phyloP scores from a whole-genome alignment of 2,113 vertebrate genomes.

The Poeciliopsis retropinna region DNA sequence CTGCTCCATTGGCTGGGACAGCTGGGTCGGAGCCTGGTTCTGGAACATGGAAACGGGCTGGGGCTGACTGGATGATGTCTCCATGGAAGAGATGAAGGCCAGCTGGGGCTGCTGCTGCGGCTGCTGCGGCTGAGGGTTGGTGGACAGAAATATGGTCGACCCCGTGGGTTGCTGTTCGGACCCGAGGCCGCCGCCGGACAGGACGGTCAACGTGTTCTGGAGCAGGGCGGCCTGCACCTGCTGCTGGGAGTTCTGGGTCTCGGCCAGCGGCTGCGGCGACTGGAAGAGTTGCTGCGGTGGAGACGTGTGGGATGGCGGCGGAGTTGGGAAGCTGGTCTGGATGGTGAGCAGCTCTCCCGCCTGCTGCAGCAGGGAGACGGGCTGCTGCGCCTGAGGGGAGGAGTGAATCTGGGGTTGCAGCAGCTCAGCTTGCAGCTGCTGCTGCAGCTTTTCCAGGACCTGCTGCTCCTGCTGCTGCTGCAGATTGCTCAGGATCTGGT shows the following conservation, averaged over 20 bases:
- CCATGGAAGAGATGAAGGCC: conserved; percentile 88
- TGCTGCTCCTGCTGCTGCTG: conserved; percentile 76
- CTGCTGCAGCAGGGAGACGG: conserved; percentile 89
- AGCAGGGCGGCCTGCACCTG: conserved; percentile 91
- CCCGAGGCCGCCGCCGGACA: conserved; percentile 84
- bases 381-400: conserved; percentile 73
- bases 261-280: conserved; percentile 72
- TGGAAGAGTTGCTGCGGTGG: conserved; percentile 85
- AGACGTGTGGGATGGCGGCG: conserved; percentile 84
- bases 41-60: conserved; percentile 80
- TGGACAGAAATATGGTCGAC: conserved; percentile 87
- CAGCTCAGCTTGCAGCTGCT: conserved; percentile 85
- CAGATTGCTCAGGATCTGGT: conserved; percentile 67
- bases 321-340: conserved; percentile 91
- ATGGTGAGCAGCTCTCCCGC: conserved; percentile 91
- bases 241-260: conserved; percentile 81
- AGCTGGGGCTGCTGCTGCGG: conserved; percentile 82
- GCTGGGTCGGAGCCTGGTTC: conserved; percentile 72
- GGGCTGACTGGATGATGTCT: conserved; percentile 72
- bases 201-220: conserved; percentile 86
- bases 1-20: conserved; percentile 87
- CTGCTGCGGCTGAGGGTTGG: conserved; percentile 75
- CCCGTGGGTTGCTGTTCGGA: conserved; percentile 86
- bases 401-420: conserved; percentile 88
- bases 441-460: conserved; percentile 81